These are phyloP conservation scores for Linurgus olivaceus DNA, from an alignment of 2,797 vertebrate genomes.

Conservation along the genomic window DNA sequence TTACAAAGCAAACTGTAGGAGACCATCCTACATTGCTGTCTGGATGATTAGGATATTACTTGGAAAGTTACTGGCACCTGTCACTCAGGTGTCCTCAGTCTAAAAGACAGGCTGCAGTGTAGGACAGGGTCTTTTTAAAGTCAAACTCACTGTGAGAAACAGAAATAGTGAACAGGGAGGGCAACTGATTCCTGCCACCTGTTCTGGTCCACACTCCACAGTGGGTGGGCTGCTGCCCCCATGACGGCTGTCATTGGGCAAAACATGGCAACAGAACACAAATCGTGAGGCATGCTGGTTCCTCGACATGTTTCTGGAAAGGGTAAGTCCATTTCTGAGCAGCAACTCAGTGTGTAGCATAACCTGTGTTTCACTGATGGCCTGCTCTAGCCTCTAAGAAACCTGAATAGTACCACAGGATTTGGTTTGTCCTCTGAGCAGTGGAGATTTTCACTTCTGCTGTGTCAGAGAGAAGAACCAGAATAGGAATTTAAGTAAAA, in stretches of 20 bases:
- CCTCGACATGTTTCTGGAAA: neutral
- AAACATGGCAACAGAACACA: neutral
- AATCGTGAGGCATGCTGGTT: neutral
- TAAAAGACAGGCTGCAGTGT: neutral
- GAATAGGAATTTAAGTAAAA: neutral
- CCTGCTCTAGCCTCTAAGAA: neutral
- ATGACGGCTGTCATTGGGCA: neutral
- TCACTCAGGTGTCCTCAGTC: neutral
- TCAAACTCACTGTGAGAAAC: neutral
- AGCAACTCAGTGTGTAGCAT: neutral
- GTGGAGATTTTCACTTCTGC: neutral
- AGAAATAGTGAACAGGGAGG: neutral
- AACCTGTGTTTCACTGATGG: neutral
- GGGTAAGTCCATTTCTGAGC: neutral
- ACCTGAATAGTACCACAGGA: neutral
- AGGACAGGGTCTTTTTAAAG: neutral
- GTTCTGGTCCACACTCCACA: fast-evolving
- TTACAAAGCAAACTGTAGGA: neutral
- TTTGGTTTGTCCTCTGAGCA: neutral
- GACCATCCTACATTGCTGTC: neutral
- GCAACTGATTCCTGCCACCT: neutral
- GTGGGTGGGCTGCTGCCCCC: neutral
- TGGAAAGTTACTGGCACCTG: neutral
- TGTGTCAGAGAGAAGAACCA: neutral
- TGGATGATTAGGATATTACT: neutral